Evolutionary conservation across 2,797 vertebrate genomes (phyloP), one percentile per base, ranked within the genome.

Genomic region (Etheostoma nigrum): DNA sequence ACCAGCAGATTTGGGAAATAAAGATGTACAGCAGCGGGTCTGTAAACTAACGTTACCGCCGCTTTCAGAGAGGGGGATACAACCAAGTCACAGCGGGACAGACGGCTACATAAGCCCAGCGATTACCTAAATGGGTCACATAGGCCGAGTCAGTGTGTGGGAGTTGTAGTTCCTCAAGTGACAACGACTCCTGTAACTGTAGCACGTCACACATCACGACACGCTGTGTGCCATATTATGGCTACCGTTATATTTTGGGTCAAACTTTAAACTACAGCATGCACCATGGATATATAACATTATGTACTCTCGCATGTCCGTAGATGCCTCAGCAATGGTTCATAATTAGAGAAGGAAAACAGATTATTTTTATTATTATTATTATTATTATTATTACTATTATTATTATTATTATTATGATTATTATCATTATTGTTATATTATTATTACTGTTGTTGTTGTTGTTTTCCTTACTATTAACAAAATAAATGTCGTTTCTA

Each of bases 151-250:
- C 55, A 30, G 42, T 10, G 6, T 18, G 33, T 84, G 90, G 85
- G 88, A 85, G 45, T 88, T 91, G 90, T 90, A 90, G 90, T 91
- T 82, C 72, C 82, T 62, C 27, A 1, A 6, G 16, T 7, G 21
- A 40, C 36, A 40, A 14, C n/a, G 25, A 27, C 16, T 23, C 0
- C 9, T 2, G 16, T 44, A 58, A 42, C 44, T 40, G 58, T 59
- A 58, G 16, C n/a, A 27, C 15, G 53, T 4, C 16, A 30, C 49
- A 19, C 42, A n/a, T 10, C 33, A 59, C 16, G 13, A 1, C 10
- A 30, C 15, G 14, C 6, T 3, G 33, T 13, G 13, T 40, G 11
- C 5, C 18, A 21, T 5, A n/a, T 45, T 47, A 23, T 3, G 4
- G 18, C 18, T 3, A 33, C 23, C 27, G 12, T 21, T 25, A 30